A percentile compares a stretch with the other conserved stretches of the same genome.
Evolutionary conservation across 2,113 vertebrate genomes (phyloP).

Genomic region (Chionodraco myersi): DNA sequence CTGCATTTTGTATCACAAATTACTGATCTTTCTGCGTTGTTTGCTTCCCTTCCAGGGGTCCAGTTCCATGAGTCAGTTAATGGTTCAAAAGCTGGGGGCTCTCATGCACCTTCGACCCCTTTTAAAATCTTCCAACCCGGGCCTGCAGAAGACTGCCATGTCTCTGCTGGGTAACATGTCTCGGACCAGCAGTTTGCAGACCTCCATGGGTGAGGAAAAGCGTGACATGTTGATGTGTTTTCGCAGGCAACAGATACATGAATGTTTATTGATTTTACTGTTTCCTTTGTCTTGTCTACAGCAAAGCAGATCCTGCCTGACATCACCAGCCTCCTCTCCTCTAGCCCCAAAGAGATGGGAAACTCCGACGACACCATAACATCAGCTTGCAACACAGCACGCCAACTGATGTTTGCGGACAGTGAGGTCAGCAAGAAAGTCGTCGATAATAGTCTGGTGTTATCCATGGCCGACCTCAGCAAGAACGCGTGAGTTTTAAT

Average conservation of each 20-base stretch:
- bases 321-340: slow-evolving; percentile 83
- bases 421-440: slow-evolving; percentile 86
- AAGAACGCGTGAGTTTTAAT: slow-evolving; percentile 81
- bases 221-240: neutral
- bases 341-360: slow-evolving; percentile 69
- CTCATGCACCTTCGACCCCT: slow-evolving; percentile 83
- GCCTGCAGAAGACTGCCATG: slow-evolving; percentile 85
- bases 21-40: neutral
- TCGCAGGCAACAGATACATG: neutral
- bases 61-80: slow-evolving; percentile 86
- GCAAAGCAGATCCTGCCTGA: slow-evolving; percentile 88
- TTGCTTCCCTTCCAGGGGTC: slow-evolving; percentile 83
- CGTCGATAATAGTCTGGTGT: slow-evolving; percentile 81
- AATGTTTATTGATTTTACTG: neutral
- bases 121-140: slow-evolving; percentile 83
- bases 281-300: slow-evolving; percentile 54
- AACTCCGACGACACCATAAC: slow-evolving; percentile 86
- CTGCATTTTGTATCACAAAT: neutral
- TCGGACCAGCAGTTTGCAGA: slow-evolving; percentile 83
- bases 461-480: slow-evolving; percentile 83
- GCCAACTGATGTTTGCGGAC: slow-evolving; percentile 86
- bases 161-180: slow-evolving; percentile 92
- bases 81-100: slow-evolving; percentile 87
- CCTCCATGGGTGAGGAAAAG: slow-evolving; percentile 84
- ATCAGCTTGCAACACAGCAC: slow-evolving; percentile 84